Conservation (phyloP, 2,888 invertebrate species). For the Tetragnatha montana region DNA sequence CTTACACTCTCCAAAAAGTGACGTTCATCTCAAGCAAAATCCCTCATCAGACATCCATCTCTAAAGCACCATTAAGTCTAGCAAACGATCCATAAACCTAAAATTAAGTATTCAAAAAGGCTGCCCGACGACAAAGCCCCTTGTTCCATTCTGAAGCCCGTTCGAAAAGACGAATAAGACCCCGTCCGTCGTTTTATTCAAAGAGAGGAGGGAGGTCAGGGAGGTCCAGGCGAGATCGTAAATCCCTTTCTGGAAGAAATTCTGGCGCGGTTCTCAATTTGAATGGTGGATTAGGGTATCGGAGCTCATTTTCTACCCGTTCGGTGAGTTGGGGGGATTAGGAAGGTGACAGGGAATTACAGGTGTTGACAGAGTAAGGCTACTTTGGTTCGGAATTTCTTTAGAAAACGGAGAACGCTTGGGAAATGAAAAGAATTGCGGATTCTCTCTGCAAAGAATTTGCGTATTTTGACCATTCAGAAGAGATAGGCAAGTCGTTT, state of each 20-base stretch:
- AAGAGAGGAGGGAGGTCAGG: neutral
- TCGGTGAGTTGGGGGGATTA: neutral
- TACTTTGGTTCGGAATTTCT: too few species aligned
- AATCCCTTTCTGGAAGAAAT: neutral
- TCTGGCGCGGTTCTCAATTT: neutral
- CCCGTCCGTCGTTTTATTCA: neutral
- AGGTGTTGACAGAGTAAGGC: neutral
- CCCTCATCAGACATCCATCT: too few species aligned
- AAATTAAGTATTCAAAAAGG: neutral
- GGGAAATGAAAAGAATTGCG: too few species aligned
- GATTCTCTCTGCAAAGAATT: too few species aligned
- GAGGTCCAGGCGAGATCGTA: neutral
- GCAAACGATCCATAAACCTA: neutral
- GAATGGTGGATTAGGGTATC: neutral
- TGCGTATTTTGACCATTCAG: too few species aligned
- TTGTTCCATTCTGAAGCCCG: neutral
- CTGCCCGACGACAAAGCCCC: neutral
- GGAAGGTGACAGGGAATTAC: neutral
- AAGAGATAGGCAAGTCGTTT: too few species aligned
- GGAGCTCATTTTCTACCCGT: neutral
- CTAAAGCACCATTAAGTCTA: neutral
- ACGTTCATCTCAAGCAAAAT: too few species aligned
- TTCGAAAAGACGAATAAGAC: neutral
- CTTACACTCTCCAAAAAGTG: too few species aligned
- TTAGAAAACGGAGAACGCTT: too few species aligned